Conservation (phyloP, 2,888 invertebrate species). For the Salticus scenicus region DNA sequence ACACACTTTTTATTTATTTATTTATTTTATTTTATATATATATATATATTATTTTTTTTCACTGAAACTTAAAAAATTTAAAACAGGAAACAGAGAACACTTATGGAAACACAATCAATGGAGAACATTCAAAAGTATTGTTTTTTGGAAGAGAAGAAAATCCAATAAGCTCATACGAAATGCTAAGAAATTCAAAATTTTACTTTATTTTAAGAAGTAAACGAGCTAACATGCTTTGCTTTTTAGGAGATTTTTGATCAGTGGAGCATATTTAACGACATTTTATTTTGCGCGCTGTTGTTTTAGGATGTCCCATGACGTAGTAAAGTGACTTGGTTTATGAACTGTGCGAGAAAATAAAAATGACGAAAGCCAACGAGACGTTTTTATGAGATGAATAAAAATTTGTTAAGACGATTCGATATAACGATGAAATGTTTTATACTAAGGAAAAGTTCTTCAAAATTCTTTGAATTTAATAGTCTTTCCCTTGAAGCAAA, state of each 20-base stretch:
- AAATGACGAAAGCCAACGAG: background rate
- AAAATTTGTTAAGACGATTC: background rate
- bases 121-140: background rate
- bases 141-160: background rate
- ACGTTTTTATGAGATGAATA: background rate
- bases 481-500: too few relatives aligned
- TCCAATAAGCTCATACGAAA: background rate
- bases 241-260: background rate
- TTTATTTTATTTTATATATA: too few relatives aligned
- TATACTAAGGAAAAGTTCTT: background rate
- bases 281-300: slow-evolving; percentile 16
- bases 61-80: too few relatives aligned
- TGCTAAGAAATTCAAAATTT: background rate
- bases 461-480: background rate
- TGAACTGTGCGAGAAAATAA: slow-evolving; percentile 13
- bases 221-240: background rate
- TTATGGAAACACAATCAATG: background rate
- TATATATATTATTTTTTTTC: too few relatives aligned
- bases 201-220: background rate
- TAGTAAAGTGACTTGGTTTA: slow-evolving; percentile 51
- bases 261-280: slow-evolving; percentile 39
- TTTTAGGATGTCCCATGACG: slow-evolving; percentile 26
- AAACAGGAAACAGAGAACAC: too few relatives aligned
- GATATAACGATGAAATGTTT: background rate
- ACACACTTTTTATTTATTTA: too few relatives aligned